These are phyloP conservation scores for Drosophila nigritarsus DNA, from an alignment of 2,888 invertebrate species.

Conservation along the genomic window DNA sequence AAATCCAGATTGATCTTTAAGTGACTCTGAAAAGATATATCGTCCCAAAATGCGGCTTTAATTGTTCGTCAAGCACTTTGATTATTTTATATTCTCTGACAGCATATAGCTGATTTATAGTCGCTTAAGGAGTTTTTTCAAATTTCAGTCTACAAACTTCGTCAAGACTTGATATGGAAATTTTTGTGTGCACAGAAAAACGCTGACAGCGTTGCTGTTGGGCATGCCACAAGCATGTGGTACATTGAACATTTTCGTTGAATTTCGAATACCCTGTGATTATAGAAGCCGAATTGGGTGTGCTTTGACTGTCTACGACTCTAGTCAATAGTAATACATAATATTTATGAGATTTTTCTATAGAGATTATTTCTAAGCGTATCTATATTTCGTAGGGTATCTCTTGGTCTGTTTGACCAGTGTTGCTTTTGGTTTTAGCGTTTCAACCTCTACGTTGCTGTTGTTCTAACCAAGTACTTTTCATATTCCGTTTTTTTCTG, in stretches of 20 bases:
- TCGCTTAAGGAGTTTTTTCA: not conserved
- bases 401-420: not conserved
- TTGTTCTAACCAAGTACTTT: slow-evolving; percentile 21
- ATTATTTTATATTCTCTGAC: not conserved
- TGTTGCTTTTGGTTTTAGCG: not conserved
- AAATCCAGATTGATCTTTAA: not conserved
- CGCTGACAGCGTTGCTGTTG: slow-evolving; percentile 15
- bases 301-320: not conserved
- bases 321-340: not conserved
- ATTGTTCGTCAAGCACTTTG: not conserved
- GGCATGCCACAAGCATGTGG: slow-evolving; percentile 35
- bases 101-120: not conserved
- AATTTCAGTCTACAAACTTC: not conserved
- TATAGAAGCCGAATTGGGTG: not conserved
- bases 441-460: not conserved
- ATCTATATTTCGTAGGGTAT: slow-evolving; percentile 4
- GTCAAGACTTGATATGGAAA: not conserved
- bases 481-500: slow-evolving; percentile 3
- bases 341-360: not conserved
- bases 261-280: slow-evolving; percentile 2
- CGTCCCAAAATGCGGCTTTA: not conserved
- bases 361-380: not conserved
- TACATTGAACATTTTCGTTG: slow-evolving; percentile 36
- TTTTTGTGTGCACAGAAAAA: slow-evolving; percentile 4
- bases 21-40: not conserved